phyloP scores from a whole-genome alignment of 2,888 invertebrate species.

The Anoplius nigerrimus region DNA sequence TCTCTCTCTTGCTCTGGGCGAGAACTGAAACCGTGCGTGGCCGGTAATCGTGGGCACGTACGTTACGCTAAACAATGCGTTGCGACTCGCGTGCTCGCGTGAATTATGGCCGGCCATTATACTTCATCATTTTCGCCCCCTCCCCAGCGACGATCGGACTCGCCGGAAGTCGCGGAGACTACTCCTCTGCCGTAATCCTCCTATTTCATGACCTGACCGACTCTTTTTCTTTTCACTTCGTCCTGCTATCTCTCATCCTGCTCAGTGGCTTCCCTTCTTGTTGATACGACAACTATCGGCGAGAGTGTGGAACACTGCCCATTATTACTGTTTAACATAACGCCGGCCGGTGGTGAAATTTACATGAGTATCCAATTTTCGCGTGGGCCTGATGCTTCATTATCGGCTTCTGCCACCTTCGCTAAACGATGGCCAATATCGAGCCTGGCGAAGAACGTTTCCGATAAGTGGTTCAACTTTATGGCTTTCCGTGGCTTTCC shows the following conservation, averaged over 20 bases:
- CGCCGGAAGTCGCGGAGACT: constrained; percentile 32
- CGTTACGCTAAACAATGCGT: constrained; percentile 14
- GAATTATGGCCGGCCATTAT: constrained; percentile 39
- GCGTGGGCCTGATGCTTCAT: not conserved
- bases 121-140: constrained; percentile 34
- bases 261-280: not conserved
- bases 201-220: not conserved
- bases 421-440: too few relatives aligned
- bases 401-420: too few relatives aligned
- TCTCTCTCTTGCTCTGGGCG: not conserved
- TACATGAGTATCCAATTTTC: not conserved
- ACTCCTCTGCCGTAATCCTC: not conserved
- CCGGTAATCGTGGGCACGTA: not conserved
- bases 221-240: not conserved
- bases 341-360: not conserved
- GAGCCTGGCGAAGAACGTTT: too few relatives aligned
- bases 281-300: not conserved
- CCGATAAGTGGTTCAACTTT: too few relatives aligned
- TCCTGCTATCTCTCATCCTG: too few relatives aligned
- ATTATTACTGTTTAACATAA: not conserved
- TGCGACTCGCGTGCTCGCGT: constrained; percentile 34
- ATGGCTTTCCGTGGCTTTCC: too few relatives aligned
- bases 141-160: constrained; percentile 23
- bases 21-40: not conserved
- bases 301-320: not conserved